Base-by-base conservation (phyloP, 2,888 invertebrate species). In the Eupithecia pulchellata region DNA sequence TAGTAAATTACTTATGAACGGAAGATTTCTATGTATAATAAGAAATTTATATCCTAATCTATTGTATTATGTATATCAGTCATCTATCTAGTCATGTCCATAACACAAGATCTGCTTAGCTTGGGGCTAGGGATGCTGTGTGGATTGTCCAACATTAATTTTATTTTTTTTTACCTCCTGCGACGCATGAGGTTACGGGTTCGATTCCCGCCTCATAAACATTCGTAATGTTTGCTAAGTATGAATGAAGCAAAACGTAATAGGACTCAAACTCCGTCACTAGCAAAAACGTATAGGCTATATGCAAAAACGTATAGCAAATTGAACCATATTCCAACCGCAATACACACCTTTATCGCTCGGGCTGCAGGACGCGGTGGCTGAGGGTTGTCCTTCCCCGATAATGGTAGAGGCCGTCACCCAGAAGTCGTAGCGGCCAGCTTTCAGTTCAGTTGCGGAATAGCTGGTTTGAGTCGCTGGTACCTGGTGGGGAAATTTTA, bases 331-430 rank as follows among this genome's bases (percentile, higher is more conserved):
- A 60, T 2, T 3, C 6, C n/a, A 14, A 64, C 13, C 14, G 27
- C 39, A 64, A 4, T 14, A 62, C 30, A 30, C 39, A 97, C 97
- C 97, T 95, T 97, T 96, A 74, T 96, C 96, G 79, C 97, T 97
- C 29, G 98, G 98, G 84, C 97, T 97, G 80, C 98, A 96, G 5
- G 96, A 96, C 64, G 98, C 98, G 75, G 97, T 97, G 83, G 97
- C 97, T 70, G 98, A 98, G 69, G 97, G 96, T 87, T 98, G 97
- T 57, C 99, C 98, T 95, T 99, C 98, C 0, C 99, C 99, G 84
- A 98, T 98, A 79, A 97, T 97, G 0, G 99, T 99, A 75, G 97
- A 98, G 55, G 98, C 99, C 5, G 98, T 98, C 0, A 99, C 98
- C 97, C 98, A 98, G 93, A 99, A 99, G 89, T 98, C 98, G 86